These are phyloP conservation scores for Cerastis leucographa DNA, from an alignment of 2,888 invertebrate genomes.

Conservation along the genomic window DNA sequence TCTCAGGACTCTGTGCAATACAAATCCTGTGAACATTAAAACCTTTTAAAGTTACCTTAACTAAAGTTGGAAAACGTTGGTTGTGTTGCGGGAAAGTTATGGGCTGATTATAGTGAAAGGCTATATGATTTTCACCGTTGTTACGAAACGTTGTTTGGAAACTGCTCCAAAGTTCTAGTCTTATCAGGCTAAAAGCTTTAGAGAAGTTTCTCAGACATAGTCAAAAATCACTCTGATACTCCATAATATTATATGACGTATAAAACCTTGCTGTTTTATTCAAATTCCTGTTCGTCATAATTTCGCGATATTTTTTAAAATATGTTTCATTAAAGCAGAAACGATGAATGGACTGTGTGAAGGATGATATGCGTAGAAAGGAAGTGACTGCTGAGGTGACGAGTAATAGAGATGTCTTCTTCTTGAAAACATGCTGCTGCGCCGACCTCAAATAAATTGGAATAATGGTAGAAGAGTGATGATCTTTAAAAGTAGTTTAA, in stretches of 20 bases:
- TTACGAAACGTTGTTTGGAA: too few species aligned
- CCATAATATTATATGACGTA: not conserved
- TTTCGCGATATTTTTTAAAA: not conserved
- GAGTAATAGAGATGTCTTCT: too few species aligned
- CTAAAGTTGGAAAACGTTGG: not conserved
- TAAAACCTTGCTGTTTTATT: not conserved
- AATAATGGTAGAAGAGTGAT: too few species aligned
- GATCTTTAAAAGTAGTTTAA: not conserved
- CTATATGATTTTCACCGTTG: not conserved
- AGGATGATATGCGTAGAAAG: too few species aligned
- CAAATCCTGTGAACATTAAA: not conserved
- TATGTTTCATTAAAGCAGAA: not conserved
- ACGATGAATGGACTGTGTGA: too few species aligned
- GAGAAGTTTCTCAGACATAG: not conserved
- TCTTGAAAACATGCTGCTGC: too few species aligned
- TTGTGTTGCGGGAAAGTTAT: not conserved
- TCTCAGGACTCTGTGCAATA: not conserved
- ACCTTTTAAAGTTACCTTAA: not conserved
- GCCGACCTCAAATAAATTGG: too few species aligned
- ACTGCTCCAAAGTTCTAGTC: too few species aligned
- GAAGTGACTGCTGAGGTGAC: too few species aligned
- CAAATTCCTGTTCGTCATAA: not conserved
- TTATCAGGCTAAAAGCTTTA: not conserved
- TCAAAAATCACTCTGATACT: not conserved
- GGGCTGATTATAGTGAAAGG: not conserved